These are phyloP conservation scores for Eulemur coronatus DNA, from an alignment of 2,797 vertebrate genomes.

Conservation along the genomic window DNA sequence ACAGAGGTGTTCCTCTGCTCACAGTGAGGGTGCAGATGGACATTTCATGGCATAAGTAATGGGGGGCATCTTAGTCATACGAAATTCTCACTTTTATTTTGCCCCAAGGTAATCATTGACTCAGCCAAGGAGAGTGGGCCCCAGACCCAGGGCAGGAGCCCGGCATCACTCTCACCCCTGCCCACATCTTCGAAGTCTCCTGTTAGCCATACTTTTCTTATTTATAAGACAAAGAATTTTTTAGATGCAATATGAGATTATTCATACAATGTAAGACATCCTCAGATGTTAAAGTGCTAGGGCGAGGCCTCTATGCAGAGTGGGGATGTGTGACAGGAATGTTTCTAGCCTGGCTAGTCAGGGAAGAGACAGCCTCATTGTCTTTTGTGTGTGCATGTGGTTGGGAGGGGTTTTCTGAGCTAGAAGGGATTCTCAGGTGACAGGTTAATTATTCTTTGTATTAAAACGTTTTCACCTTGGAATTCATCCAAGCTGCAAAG, in stretches of 20 bases:
- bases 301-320: not conserved
- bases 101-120: not conserved
- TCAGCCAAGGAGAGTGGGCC: not conserved
- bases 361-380: not conserved
- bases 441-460: constrained; percentile 86
- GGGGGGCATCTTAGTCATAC: rapidly evolving
- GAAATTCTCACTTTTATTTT: rapidly evolving
- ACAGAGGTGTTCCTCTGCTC: rapidly evolving
- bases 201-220: not conserved
- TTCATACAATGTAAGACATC: not conserved
- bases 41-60: rapidly evolving
- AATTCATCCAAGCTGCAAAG: constrained; percentile 81
- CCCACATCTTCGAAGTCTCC: not conserved
- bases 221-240: not conserved
- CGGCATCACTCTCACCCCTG: not conserved
- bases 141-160: not conserved
- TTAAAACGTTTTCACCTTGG: constrained; percentile 83
- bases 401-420: not conserved
- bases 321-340: rapidly evolving
- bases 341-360: not conserved
- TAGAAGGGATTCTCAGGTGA: constrained; percentile 78
- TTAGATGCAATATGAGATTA: not conserved
- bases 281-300: not conserved
- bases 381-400: constrained; percentile 40
- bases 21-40: rapidly evolving